Evolutionary conservation across 2,797 vertebrate species (phyloP).

Genomic region (Myotis findleyi): DNA sequence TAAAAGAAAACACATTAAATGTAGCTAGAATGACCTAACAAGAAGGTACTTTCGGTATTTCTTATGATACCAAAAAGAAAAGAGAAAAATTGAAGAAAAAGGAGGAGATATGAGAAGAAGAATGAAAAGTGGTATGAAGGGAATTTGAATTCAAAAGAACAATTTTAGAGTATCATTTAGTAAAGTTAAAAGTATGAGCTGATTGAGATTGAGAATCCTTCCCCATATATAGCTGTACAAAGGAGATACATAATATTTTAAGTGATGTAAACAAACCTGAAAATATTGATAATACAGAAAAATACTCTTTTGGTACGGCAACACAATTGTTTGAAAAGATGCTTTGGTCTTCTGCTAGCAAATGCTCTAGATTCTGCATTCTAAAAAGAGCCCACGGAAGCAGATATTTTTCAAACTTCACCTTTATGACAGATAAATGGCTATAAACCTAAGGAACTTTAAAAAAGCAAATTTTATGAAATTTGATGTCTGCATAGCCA

Average conservation of each 20-base stretch:
- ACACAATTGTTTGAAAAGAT: neutral
- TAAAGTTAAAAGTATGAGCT: slow-evolving; percentile 20
- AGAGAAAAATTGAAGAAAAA: slow-evolving; percentile 15
- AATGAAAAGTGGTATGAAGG: neutral
- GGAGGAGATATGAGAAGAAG: neutral
- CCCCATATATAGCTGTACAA: neutral
- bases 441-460: neutral
- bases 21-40: neutral
- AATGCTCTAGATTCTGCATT: neutral
- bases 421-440: neutral
- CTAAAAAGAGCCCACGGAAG: neutral
- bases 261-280: neutral
- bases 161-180: neutral
- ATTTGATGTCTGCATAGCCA: neutral
- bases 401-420: neutral
- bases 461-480: neutral
- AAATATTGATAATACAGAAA: slow-evolving; percentile 18
- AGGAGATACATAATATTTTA: neutral
- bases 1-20: slow-evolving; percentile 17
- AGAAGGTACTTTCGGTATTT: neutral
- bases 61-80: neutral
- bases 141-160: slow-evolving; percentile 1
- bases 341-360: neutral
- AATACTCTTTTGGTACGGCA: neutral
- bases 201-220: neutral